Evolutionary conservation across 2,888 invertebrate species (phyloP), one percentile per base, ranked within the genome.

Genomic region (Caenorhabditis sp.): DNA sequence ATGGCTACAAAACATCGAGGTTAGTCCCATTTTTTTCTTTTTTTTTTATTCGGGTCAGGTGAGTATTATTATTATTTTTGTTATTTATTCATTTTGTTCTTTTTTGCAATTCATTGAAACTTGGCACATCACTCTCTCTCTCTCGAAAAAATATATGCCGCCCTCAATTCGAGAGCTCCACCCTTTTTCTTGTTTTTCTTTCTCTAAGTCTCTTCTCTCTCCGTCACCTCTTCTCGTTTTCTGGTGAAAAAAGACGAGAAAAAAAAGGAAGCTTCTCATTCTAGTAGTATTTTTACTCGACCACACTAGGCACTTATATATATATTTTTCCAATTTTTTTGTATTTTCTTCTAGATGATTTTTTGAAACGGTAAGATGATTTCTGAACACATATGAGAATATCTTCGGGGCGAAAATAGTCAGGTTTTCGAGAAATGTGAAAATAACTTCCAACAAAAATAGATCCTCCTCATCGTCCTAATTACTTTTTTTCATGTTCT

Each of bases 1-100:
- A 59, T 78, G 78, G 78, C 63, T 78, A 12, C 71, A 72, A 65
- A 69, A 72, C 43, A 69, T 74, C 49, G 75, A 76, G 73, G 78
- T 76, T 59, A 27, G 24, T 37, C 49, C 23, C 60, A 53, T 65
- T 65, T 19, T 21, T 12, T 58, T 57, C 51, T 58, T 19, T 58
- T 51, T 58, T n/a, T n/a, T n/a, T n/a, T n/a, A n/a, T n/a, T n/a
- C n/a, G n/a, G n/a, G n/a, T n/a, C 21, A 55, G 50, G 50, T 50
- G 14, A 17, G 53, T 23, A 53, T n/a, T n/a, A 53, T 19, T 53
- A 21, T 53, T 53, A 21, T 53, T 53, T 53, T 23, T 5, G 14
- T 17, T 43, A 3, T 43, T 10, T 43, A 17, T 10, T 43, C 12
- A 36, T 36, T 36, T 36, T 36, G 19, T 50, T 50, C 4, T 50